phyloP scores from a whole-genome alignment of 53 echinoderm and acorn worm species.

The Pentamera pediparva region DNA sequence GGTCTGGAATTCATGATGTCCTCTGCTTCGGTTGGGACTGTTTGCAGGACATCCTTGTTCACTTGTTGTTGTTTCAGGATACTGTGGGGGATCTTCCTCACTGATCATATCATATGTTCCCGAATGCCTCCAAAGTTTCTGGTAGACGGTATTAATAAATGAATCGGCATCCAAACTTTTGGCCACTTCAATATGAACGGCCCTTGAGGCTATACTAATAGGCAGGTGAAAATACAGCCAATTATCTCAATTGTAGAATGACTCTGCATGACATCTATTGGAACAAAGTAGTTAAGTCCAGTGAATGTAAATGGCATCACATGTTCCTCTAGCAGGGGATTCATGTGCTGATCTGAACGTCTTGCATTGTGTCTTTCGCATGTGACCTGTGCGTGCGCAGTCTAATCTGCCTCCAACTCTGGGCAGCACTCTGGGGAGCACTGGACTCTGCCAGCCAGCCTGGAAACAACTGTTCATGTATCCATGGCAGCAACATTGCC shows the following conservation, averaged over 20 bases:
- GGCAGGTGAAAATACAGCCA: conserved; percentile 32
- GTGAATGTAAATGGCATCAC: conserved; percentile 28
- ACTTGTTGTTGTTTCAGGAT: neutral
- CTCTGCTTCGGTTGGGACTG: neutral
- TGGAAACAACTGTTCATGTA: neutral
- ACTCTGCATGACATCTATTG: conserved; percentile 25
- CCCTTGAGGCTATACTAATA: conserved; percentile 14
- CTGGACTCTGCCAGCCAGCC: conserved; percentile 17
- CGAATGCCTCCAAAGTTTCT: conserved; percentile 30
- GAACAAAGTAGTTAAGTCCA: conserved; percentile 41
- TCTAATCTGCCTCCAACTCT: conserved; percentile 48
- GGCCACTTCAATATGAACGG: conserved; percentile 44
- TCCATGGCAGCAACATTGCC: neutral
- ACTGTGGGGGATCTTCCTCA: neutral
- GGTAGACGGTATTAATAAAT: conserved; percentile 33
- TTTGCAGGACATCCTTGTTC: neutral
- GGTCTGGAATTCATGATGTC: conserved; percentile 17
- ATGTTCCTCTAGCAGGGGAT: neutral
- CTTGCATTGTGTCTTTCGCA: conserved; percentile 32
- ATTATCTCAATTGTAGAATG: neutral
- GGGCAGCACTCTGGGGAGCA: conserved; percentile 4
- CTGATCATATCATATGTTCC: conserved; percentile 29
- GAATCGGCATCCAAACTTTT: conserved; percentile 25
- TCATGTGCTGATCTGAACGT: conserved; percentile 10
- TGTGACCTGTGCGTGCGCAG: conserved; percentile 15